These are phyloP conservation scores for Squalus acanthias DNA, from an alignment of 2,797 vertebrate genomes.

Conservation along the genomic window DNA sequence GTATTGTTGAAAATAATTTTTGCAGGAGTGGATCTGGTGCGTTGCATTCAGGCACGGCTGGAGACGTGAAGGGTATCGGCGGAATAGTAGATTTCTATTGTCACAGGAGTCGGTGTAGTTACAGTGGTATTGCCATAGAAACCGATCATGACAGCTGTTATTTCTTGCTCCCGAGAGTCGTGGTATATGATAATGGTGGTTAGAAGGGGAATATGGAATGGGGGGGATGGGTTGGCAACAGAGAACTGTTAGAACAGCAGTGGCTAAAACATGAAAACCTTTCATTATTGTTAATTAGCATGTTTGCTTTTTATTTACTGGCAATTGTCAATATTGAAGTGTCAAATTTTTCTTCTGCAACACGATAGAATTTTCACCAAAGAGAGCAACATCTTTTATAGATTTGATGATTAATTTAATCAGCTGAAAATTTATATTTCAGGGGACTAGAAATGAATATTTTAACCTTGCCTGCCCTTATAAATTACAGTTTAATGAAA, in stretches of 20 bases:
- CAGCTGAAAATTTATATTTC: constrained; percentile 32
- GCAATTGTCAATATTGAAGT: neutral
- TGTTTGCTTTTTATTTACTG: neutral
- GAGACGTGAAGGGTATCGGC: constrained; percentile 19
- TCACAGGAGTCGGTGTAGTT: constrained; percentile 46
- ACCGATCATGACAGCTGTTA: constrained; percentile 65
- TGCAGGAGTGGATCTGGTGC: neutral
- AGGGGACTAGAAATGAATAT: constrained; percentile 27
- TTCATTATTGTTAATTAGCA: constrained; percentile 55
- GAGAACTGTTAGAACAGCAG: constrained; percentile 47
- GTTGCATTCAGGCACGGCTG: neutral
- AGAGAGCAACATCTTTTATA: neutral
- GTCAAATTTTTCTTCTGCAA: neutral
- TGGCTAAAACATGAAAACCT: constrained; percentile 48
- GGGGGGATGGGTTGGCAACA: constrained; percentile 44
- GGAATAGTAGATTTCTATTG: constrained; percentile 35
- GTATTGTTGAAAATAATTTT: neutral
- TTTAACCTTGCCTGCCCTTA: constrained; percentile 31
- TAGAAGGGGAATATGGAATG: constrained; percentile 46
- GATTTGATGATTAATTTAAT: constrained; percentile 36
- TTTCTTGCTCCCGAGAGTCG: constrained; percentile 50
- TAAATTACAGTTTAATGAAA: constrained; percentile 23
- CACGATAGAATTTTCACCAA: neutral
- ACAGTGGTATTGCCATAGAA: constrained; percentile 68
- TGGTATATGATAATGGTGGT: constrained; percentile 49